A percentile compares a stretch with the other conserved stretches of the same genome.
Conservation (phyloP, 2,888 invertebrate species). For the Ischnura elegans region DNA sequence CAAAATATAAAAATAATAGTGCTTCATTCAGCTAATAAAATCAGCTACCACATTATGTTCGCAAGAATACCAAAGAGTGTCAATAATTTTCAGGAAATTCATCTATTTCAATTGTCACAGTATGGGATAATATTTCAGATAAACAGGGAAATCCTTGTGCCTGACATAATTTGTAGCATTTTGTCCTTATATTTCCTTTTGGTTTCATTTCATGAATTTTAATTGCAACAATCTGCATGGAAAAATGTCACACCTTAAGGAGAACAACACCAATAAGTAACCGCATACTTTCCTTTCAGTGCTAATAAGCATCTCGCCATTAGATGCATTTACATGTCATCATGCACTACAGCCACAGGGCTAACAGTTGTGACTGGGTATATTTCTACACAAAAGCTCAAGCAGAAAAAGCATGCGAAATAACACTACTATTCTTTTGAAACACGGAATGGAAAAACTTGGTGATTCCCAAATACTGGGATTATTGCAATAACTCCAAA, state of each 20-base stretch:
- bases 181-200: neutral
- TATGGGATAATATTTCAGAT: too few relatives aligned
- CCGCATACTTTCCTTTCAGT: neutral
- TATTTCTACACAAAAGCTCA: neutral
- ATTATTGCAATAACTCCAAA: neutral
- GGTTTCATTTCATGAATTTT: neutral
- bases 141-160: neutral
- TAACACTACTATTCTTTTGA: neutral
- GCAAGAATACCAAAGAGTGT: too few relatives aligned
- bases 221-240: constrained; percentile 15
- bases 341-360: neutral
- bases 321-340: neutral
- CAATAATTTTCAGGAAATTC: too few relatives aligned
- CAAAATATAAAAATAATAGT: too few relatives aligned
- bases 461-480: neutral
- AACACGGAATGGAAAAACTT: neutral
- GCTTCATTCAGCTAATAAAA: too few relatives aligned
- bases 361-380: neutral
- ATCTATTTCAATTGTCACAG: too few relatives aligned
- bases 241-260: constrained; percentile 25
- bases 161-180: neutral
- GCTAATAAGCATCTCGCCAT: neutral
- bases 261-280: neutral
- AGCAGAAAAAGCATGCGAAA: constrained; percentile 6
- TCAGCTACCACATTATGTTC: too few relatives aligned